These are phyloP conservation scores for Orthosia gracilis DNA, from an alignment of 2,888 invertebrate genomes.

Conservation along the genomic window DNA sequence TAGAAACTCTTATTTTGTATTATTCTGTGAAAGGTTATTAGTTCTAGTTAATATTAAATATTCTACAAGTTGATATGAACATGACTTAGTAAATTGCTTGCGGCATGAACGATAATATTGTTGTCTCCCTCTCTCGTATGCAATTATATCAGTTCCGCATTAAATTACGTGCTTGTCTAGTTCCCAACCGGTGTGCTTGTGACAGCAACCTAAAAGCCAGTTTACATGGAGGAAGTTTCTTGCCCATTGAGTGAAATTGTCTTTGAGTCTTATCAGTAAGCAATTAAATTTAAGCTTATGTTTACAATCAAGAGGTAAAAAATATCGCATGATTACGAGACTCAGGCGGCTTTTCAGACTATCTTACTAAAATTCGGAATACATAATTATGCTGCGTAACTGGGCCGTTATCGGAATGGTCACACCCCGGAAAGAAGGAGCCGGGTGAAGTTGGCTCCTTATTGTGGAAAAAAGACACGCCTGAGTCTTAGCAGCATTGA, in stretches of 20 bases:
- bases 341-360: neutral
- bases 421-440: too few relatives aligned
- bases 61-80: neutral
- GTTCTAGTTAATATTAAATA: neutral
- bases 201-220: slow-evolving; percentile 4
- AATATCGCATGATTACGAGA: neutral
- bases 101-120: neutral
- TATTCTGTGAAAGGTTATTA: too few relatives aligned
- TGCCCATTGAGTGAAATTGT: too few relatives aligned
- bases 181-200: slow-evolving; percentile 1
- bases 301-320: neutral
- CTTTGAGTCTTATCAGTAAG: too few relatives aligned
- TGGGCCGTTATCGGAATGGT: too few relatives aligned
- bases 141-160: slow-evolving; percentile 13
- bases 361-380: neutral
- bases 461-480: too few relatives aligned
- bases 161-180: slow-evolving; percentile 1
- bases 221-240: neutral
- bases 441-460: too few relatives aligned
- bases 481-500: too few relatives aligned
- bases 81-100: neutral
- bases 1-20: neutral
- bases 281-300: too few relatives aligned
- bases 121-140: slow-evolving; percentile 1
- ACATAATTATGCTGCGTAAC: too few relatives aligned